These are phyloP conservation scores for Xylocopa sonorina DNA, from an alignment of 1,140 invertebrate genomes.

Conservation along the genomic window DNA sequence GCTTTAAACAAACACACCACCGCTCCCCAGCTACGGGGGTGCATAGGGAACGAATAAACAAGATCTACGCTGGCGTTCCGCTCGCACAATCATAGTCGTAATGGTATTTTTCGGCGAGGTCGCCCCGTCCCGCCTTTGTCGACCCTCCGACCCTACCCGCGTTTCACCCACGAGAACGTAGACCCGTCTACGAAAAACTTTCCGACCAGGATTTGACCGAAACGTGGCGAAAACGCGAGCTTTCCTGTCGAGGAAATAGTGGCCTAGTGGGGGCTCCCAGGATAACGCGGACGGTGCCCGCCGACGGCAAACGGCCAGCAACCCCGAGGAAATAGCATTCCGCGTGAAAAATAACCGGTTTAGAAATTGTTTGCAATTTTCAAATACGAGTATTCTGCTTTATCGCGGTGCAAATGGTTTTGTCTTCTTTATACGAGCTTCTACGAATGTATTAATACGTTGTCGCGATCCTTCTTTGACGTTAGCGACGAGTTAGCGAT, in stretches of 20 bases:
- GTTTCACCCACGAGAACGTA: slow-evolving; percentile 27
- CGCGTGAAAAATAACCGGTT: slow-evolving; percentile 46
- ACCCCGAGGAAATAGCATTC: slow-evolving; percentile 57
- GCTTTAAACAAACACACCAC: background rate
- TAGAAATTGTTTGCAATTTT: slow-evolving; percentile 47
- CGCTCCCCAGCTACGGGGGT: background rate
- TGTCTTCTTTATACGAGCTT: no score
- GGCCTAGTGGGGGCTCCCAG: slow-evolving; percentile 50
- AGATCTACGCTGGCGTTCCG: slow-evolving; percentile 76
- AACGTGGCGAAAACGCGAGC: slow-evolving; percentile 73
- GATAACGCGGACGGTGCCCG: slow-evolving; percentile 42
- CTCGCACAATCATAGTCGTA: slow-evolving; percentile 81
- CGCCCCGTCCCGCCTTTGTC: slow-evolving; percentile 3
- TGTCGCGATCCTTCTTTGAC: background rate
- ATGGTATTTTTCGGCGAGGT: slow-evolving; percentile 79
- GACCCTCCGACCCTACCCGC: slow-evolving; percentile 31
- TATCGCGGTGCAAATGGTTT: background rate
- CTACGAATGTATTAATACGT: no score
- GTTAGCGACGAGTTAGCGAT: no score
- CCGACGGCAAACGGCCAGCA: slow-evolving; percentile 55
- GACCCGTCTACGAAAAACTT: slow-evolving; percentile 68
- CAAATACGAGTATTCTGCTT: slow-evolving; percentile 10
- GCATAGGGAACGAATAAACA: slow-evolving; percentile 73
- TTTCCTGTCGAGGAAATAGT: slow-evolving; percentile 70
- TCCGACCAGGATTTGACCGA: slow-evolving; percentile 75